Percentiles rank a stretch among this genome's conserved stretches.
phyloP scores from a whole-genome alignment of 2,797 vertebrate species.

The Gymnothorax reevesii region DNA sequence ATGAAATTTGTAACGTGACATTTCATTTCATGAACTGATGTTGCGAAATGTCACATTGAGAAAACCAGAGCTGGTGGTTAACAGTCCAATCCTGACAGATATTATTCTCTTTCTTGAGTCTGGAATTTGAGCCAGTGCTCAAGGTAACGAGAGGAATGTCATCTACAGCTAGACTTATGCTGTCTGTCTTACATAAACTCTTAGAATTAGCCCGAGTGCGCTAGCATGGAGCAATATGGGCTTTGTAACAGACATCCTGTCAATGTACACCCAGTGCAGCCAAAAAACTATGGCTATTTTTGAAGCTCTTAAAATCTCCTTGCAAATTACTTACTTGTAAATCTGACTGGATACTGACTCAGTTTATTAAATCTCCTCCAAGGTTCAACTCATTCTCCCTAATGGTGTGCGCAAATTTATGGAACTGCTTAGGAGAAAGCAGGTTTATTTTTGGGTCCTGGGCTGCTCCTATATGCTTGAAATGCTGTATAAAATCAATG shows the following conservation, averaged over 20 bases:
- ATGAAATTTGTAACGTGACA: background rate
- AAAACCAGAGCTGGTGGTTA: no score
- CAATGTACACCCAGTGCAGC: background rate
- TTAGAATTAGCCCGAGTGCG: background rate
- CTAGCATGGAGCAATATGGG: background rate
- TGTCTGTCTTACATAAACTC: background rate
- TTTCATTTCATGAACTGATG: no score
- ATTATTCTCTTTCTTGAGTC: no score
- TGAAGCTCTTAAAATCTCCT: background rate
- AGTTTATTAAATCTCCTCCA: background rate
- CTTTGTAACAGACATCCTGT: background rate
- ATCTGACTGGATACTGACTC: background rate
- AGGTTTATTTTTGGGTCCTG: background rate
- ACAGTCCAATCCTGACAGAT: no score
- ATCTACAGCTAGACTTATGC: no score
- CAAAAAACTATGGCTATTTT: background rate
- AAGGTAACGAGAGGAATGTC: no score
- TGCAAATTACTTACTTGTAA: background rate
- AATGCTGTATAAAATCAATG: background rate
- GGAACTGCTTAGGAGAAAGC: background rate
- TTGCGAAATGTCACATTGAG: no score
- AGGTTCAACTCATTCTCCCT: background rate
- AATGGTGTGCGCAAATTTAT: background rate
- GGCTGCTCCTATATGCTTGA: background rate
- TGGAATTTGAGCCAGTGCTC: no score